Evolutionary conservation across 2,797 vertebrate genomes (phyloP).

Genomic region (Sparidentex hasta): DNA sequence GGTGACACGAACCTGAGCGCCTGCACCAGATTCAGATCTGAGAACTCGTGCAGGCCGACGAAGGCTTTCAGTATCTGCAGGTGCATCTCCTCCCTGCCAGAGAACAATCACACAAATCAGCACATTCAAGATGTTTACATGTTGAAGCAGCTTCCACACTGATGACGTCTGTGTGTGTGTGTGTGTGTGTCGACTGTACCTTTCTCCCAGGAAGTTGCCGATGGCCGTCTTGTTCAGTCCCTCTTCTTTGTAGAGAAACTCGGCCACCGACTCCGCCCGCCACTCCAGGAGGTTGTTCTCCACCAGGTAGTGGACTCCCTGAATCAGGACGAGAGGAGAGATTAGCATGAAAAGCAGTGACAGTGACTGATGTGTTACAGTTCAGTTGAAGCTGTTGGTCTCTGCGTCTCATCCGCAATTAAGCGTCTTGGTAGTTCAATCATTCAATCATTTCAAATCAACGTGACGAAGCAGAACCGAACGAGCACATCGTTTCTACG

Average conservation of each 20-base stretch:
- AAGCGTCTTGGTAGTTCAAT: too few relatives aligned
- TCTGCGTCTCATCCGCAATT: too few relatives aligned
- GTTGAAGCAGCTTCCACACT: too few relatives aligned
- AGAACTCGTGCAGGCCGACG: conserved; percentile 93
- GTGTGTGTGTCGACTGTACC: conserved; percentile 74
- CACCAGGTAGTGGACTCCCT: conserved; percentile 91
- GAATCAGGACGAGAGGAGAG: neutral
- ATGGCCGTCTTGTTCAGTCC: conserved; percentile 96
- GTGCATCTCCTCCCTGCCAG: conserved; percentile 87
- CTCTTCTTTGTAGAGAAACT: conserved; percentile 94
- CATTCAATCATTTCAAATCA: too few relatives aligned
- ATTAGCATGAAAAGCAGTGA: neutral
- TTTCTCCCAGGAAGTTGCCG: conserved; percentile 91
- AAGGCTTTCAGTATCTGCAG: conserved; percentile 91
- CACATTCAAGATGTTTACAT: neutral
- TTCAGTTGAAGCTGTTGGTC: too few relatives aligned
- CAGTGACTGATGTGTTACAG: too few relatives aligned
- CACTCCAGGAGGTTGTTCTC: conserved; percentile 87
- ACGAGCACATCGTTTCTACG: too few relatives aligned
- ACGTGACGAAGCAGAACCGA: too few relatives aligned
- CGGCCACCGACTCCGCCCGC: conserved; percentile 86
- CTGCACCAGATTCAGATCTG: conserved; percentile 95
- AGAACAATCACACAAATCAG: neutral
- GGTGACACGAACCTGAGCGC: conserved; percentile 89
- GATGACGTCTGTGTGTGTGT: neutral